Conservation (phyloP, 2,113 vertebrate genomes). For the Tichodroma muraria region DNA sequence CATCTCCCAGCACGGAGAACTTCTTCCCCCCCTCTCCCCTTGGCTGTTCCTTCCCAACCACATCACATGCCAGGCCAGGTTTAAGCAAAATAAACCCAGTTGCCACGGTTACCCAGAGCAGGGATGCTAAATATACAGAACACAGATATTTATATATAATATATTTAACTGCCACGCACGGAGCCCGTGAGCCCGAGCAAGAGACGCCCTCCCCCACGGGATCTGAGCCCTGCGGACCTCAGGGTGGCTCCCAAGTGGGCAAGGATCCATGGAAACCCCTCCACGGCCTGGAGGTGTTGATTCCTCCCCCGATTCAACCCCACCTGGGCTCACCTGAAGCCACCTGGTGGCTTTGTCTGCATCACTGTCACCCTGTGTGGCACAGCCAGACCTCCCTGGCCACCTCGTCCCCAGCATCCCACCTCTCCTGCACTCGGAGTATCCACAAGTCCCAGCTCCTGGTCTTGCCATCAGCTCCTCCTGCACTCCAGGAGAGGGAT, state of each 20-base stretch:
- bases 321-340: background rate
- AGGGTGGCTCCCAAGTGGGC: background rate
- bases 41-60: background rate
- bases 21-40: background rate
- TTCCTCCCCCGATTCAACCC: background rate
- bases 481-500: background rate
- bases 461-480: background rate
- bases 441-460: background rate
- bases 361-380: accelerated
- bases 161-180: background rate
- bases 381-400: background rate
- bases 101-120: slow-evolving; percentile 31
- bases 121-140: slow-evolving; percentile 21
- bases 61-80: slow-evolving; percentile 30
- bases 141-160: background rate
- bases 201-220: background rate
- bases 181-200: background rate
- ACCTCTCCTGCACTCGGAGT: background rate
- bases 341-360: background rate
- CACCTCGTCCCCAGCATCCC: background rate
- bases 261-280: background rate
- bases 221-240: background rate
- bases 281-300: accelerated
- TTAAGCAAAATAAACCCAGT: slow-evolving; percentile 43
- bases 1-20: background rate